Percentiles rank a stretch among this genome's conserved stretches.
These are phyloP conservation scores for Pemphredon lugubris DNA, from an alignment of 2,888 invertebrate genomes.

Conservation along the genomic window DNA sequence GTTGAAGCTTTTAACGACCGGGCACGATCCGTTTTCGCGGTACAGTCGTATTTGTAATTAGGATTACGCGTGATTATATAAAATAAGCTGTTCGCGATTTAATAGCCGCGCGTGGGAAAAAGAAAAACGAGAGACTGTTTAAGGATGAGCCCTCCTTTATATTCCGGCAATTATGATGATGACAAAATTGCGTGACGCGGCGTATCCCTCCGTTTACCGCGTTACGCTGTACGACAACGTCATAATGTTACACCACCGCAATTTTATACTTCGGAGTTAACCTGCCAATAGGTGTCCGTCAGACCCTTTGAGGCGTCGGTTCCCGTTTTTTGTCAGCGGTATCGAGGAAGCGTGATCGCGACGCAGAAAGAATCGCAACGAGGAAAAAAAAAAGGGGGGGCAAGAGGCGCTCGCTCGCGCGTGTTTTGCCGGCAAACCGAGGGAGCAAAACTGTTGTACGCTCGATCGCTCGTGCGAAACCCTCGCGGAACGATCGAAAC, in stretches of 20 bases:
- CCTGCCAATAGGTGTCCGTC: conserved; percentile 45
- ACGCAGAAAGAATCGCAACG: conserved; percentile 25
- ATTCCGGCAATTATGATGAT: conserved; percentile 25
- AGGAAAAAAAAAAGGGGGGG: conserved; percentile 28
- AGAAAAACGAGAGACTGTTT: no score
- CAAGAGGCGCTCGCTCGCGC: conserved; percentile 51
- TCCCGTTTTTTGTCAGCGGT: conserved; percentile 36
- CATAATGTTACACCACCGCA: conserved; percentile 3
- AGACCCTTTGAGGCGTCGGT: conserved; percentile 13
- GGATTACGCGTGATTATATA: no score
- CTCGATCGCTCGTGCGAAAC: conserved; percentile 55
- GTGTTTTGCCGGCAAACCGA: no score
- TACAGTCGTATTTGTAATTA: not conserved
- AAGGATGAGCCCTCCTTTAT: no score
- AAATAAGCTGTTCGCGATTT: not conserved
- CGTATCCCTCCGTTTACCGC: conserved; percentile 1
- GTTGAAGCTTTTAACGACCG: conserved; percentile 1
- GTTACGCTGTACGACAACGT: conserved; percentile 6
- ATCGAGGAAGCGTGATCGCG: conserved; percentile 44
- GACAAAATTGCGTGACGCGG: conserved; percentile 28
- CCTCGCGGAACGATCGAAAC: no score
- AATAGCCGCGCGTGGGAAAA: not conserved
- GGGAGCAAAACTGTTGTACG: conserved; percentile 31
- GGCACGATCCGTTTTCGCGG: conserved; percentile 3
- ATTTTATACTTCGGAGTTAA: not conserved